Evolutionary conservation across 2,113 vertebrate species (phyloP).

Genomic region (Cyprinodon variegatus): DNA sequence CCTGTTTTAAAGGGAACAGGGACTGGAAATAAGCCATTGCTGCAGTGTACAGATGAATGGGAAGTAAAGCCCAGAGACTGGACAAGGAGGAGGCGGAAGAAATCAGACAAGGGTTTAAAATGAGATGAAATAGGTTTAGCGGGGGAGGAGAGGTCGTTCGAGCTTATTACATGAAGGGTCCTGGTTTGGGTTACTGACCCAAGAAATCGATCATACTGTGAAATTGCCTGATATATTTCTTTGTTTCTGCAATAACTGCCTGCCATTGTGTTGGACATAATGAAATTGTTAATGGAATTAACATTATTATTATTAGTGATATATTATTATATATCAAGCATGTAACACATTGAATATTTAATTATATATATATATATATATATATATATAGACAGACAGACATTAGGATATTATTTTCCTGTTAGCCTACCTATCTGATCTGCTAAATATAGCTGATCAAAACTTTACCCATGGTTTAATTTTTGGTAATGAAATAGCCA

Average conservation of each 20-base stretch:
- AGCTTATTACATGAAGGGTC: slow-evolving; percentile 32
- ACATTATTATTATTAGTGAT: no score
- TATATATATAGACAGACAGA: no score
- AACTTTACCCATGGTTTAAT: not conserved
- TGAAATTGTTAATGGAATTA: no score
- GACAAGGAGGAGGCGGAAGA: slow-evolving; percentile 5
- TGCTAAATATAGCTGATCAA: not conserved
- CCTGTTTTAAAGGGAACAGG: slow-evolving; percentile 41
- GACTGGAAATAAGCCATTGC: slow-evolving; percentile 53
- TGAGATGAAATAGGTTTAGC: slow-evolving; percentile 37
- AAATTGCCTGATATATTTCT: slow-evolving; percentile 1
- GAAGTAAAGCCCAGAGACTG: slow-evolving; percentile 49
- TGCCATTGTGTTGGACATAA: not conserved
- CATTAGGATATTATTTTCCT: not conserved
- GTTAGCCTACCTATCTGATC: not conserved
- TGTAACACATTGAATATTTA: no score
- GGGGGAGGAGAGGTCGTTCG: slow-evolving; percentile 16
- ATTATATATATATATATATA: no score
- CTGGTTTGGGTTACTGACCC: slow-evolving; percentile 21
- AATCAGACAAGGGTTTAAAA: slow-evolving; percentile 15
- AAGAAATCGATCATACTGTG: slow-evolving; percentile 28
- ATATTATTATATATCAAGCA: no score
- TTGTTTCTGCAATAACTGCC: slow-evolving; percentile 1
- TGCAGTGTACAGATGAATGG: slow-evolving; percentile 48
- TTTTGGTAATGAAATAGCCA: no score